Evolutionary conservation across 2,797 vertebrate species (phyloP), one percentile per base, ranked within the genome.

Genomic region (Cuniculus paca): DNA sequence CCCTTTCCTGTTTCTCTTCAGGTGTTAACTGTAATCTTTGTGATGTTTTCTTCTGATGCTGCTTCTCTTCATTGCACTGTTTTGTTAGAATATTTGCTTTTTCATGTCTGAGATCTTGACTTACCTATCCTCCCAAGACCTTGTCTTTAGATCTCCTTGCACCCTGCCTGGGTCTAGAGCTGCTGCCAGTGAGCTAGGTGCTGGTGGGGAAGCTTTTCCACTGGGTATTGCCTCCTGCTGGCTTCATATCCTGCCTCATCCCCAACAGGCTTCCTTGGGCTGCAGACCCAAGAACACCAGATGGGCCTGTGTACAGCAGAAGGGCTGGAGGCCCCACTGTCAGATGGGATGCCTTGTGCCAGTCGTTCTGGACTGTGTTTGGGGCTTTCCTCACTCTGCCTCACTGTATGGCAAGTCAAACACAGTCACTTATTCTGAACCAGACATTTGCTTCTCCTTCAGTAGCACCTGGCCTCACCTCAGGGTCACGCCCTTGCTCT

Each of bases 401-500:
- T 42, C 19, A 50, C 31, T 17, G 54, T 12, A 36, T 8, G 14
- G 17, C 77, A 34, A 13, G 9, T 10, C 39, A 34, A 78, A 56
- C 28, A 12, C 2, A 24, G 0, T 77, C 24, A 14, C 20, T 70
- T 61, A 31, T 48, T 39, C 22, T 26, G 26, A 77, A 52, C 6
- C 42, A 45, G 61, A 54, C 1, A 22, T 9, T 10, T 42, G 20
- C 87, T 70, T 34, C 79, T 31, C 3, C 12, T 2, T 54, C 22
- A 20, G 16, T 9, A 4, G n/a, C 12, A 42, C 22, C 19, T 50
- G 72, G 20, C 48, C 6, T 9, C 20, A 6, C 39, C 77, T 58
- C 0, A 11, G 0, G 8, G 4, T 19, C 19, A 14, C 3, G 3
- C 63, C 17, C 36, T 56, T 34, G 2, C 2, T 52, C 20, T 28